Conservation (phyloP, 2,797 vertebrate genomes). For the Cyprinodon diabolis region DNA sequence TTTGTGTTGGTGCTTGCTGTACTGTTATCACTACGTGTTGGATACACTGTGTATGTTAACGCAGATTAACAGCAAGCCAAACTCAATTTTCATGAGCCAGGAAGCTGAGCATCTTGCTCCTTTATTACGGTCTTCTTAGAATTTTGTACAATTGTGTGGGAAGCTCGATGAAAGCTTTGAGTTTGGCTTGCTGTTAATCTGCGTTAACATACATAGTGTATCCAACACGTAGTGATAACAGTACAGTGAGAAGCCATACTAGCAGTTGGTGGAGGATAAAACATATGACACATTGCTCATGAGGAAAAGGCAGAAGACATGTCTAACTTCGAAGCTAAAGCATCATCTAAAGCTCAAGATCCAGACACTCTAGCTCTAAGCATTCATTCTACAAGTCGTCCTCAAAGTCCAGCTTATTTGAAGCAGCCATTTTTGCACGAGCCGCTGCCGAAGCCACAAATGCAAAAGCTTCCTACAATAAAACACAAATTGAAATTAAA, state of each 20-base stretch:
- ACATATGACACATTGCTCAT: neutral
- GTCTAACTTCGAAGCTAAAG: neutral
- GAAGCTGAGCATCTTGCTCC: no score
- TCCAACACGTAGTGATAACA: no score
- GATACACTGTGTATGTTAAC: no score
- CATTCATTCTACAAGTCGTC: neutral
- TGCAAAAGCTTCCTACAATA: neutral
- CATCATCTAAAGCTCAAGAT: neutral
- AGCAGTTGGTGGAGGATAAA: conserved; percentile 1
- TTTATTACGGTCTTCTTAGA: no score
- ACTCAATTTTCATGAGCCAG: no score
- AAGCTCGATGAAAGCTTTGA: no score
- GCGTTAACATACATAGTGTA: no score
- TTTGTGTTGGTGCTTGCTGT: no score
- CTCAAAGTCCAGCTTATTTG: neutral
- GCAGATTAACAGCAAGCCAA: no score
- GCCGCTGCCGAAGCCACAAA: neutral
- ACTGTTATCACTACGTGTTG: no score
- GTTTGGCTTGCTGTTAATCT: no score
- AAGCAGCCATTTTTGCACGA: conserved; percentile 1
- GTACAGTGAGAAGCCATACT: neutral
- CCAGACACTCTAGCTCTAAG: neutral
- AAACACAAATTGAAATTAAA: neutral
- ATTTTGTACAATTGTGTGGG: no score
- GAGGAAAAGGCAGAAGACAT: conserved; percentile 1